Conservation (phyloP, 2,888 invertebrate genomes). For the Drosophila meridiana region DNA sequence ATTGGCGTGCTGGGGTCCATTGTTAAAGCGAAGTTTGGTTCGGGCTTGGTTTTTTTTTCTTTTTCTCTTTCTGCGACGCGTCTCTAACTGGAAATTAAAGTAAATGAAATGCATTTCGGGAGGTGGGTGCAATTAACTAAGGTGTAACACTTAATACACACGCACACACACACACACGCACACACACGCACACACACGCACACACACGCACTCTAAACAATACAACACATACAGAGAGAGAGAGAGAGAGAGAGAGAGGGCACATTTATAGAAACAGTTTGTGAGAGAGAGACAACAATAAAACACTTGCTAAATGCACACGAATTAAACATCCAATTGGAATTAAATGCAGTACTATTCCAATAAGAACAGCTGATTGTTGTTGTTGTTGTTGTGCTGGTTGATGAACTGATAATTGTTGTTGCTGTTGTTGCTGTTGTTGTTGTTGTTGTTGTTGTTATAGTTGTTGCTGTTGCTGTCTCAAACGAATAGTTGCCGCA, state of each 20-base stretch:
- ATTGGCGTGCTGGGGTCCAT: conserved; percentile 69
- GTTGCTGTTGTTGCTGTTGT: conserved; percentile 47
- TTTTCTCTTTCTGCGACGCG: conserved; percentile 8
- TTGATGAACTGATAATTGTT: conserved; percentile 27
- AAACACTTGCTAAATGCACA: conserved; percentile 53
- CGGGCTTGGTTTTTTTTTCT: not conserved
- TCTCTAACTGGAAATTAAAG: conserved; percentile 51
- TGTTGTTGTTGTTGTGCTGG: conserved; percentile 44
- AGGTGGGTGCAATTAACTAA: conserved; percentile 41
- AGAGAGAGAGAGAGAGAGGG: not conserved
- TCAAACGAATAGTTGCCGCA: conserved; percentile 57
- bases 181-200: conserved; percentile 14
- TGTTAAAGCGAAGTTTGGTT: conserved; percentile 50
- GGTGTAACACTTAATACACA: conserved; percentile 38
- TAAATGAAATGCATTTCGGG: conserved; percentile 38
- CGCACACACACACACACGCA: conserved; percentile 9
- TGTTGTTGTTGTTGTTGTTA: conserved; percentile 32
- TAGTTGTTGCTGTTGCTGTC: conserved; percentile 37
- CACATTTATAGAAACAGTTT: conserved; percentile 1
- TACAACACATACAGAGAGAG: conserved; percentile 28
- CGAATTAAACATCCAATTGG: conserved; percentile 60
- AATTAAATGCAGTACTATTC: conserved; percentile 74
- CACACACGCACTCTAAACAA: conserved; percentile 19
- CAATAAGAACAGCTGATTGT: conserved; percentile 60
- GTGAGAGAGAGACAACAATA: conserved; percentile 34